A percentile compares a stretch with the other conserved stretches of the same genome.
These are phyloP conservation scores for Corythaeola cristata DNA, from an alignment of 2,113 vertebrate genomes.

Conservation along the genomic window DNA sequence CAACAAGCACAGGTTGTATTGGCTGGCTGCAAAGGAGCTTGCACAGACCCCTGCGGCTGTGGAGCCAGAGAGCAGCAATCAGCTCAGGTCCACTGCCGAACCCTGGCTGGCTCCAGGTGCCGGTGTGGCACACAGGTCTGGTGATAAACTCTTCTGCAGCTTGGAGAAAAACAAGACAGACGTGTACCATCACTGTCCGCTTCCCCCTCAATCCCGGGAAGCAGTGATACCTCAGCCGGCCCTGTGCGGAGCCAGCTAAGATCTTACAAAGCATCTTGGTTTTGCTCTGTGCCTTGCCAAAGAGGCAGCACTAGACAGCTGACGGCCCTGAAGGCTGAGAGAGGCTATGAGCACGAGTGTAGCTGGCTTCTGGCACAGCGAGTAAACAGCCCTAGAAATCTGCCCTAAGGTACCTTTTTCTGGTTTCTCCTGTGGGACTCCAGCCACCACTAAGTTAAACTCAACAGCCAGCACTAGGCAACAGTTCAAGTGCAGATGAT, in stretches of 20 bases:
- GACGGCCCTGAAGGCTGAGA: not conserved
- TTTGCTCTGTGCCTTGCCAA: not conserved
- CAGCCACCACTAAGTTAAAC: not conserved
- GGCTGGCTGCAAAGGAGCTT: not conserved
- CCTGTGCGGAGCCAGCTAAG: not conserved
- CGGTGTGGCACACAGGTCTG: not conserved
- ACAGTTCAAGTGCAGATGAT: not conserved
- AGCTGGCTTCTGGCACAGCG: not conserved
- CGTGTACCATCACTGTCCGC: fast-evolving
- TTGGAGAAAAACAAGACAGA: not conserved
- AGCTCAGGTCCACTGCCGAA: not conserved
- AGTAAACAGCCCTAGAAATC: not conserved
- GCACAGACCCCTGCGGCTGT: not conserved
- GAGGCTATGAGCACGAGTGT: not conserved
- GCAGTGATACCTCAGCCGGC: not conserved
- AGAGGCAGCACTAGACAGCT: not conserved
- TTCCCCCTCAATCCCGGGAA: not conserved
- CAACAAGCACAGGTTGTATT: not conserved
- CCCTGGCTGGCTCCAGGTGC: not conserved
- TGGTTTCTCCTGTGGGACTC: not conserved
- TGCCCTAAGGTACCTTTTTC: not conserved
- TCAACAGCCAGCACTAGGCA: not conserved
- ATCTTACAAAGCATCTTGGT: not conserved
- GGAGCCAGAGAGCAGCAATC: not conserved
- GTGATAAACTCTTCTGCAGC: not conserved